Evolutionary conservation across 2,888 invertebrate species (phyloP), one percentile per base, ranked within the genome.

Genomic region (Poecilus cupreus): DNA sequence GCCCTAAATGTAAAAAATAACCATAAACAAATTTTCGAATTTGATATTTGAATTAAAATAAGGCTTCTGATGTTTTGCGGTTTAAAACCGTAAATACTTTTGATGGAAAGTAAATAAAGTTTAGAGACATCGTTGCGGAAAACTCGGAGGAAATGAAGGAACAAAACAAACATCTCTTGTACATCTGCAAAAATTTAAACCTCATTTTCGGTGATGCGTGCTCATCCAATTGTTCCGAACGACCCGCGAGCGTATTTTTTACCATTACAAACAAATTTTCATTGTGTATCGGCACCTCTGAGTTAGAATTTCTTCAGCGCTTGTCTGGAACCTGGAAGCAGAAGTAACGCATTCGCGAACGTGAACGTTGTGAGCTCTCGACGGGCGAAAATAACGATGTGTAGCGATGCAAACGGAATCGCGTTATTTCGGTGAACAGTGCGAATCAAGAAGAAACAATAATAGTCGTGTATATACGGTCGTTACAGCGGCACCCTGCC

Each of bases 361-460:
- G 64, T 68, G 20, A 16, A 37, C 13, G 32, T 32, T 16, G 32
- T 32, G 37, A 64, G 64, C 37, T 64, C 64, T 64, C 32, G 72
- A 20, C 43, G 72, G 39, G 60, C 60, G 60, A 37, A 37, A 43
- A 46, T 64, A 64, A 68, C 78, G 22, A 39, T 60, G 82, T 82
- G 83, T 83, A 84, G 83, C 84, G 84, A 83, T 82, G 84, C 83
- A 83, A 82, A 84, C 83, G 83, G 84, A 84, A 84, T 84, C 83
- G 84, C 82, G 82, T 83, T 83, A 83, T 83, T 82, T 82, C 82
- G 83, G 70, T 82, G 84, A 84, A 84, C 83, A 84, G 83, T 84
- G 83, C 81, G 84, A 83, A 84, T 83, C 84, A 84, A 84, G 85
- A 82, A 84, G 84, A 84, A 85, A 85, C 84, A 85, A 85, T 80